Percentiles rank a stretch among this genome's conserved stretches.
Evolutionary conservation across 2,797 vertebrate genomes (phyloP).

Genomic region (Malurus leucopterus): DNA sequence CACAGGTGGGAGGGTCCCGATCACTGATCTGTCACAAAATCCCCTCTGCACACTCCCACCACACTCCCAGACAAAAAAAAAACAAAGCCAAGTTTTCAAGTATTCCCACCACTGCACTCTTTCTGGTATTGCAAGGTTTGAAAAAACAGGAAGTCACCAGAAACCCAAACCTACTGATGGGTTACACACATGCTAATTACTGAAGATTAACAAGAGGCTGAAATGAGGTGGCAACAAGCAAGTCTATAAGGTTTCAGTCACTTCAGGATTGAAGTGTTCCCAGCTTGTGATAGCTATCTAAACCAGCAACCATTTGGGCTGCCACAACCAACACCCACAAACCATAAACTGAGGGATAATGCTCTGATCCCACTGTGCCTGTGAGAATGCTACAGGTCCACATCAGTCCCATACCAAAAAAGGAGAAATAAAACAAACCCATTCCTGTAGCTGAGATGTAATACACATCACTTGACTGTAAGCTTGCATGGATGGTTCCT

Average conservation of each 20-base stretch:
- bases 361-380: rapidly evolving
- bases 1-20: neutral
- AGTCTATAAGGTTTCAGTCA: neutral
- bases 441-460: neutral
- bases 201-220: neutral
- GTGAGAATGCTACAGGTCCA: neutral
- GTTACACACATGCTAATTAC: neutral
- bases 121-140: neutral
- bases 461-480: neutral
- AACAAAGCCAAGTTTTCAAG: neutral
- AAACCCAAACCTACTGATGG: neutral
- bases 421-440: neutral
- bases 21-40: neutral
- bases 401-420: neutral
- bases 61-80: neutral
- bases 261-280: neutral
- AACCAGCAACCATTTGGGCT: neutral
- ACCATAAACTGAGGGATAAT: neutral
- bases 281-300: neutral
- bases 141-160: neutral
- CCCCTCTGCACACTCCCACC: neutral
- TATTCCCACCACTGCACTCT: neutral
- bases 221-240: neutral
- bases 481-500: rapidly evolving
- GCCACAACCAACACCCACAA: neutral